phyloP scores from a whole-genome alignment of 2,888 invertebrate species.

The Malacosoma neustria region DNA sequence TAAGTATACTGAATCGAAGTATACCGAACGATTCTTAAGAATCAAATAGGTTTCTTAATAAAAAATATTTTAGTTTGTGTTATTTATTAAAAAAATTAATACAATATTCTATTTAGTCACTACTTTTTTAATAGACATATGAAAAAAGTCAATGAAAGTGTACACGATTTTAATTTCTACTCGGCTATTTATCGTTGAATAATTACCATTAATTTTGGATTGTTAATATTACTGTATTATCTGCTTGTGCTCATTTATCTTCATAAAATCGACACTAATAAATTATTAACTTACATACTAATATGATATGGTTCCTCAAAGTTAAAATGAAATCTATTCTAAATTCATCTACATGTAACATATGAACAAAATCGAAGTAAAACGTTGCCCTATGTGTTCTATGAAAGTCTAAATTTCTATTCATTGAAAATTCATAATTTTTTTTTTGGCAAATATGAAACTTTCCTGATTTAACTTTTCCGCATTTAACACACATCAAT shows the following conservation, averaged over 20 bases:
- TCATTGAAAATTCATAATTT: not conserved
- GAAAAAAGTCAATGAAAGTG: not conserved
- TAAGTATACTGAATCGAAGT: no score
- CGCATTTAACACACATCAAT: not conserved
- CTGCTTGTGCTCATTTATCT: not conserved
- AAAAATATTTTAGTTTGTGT: conserved; percentile 10
- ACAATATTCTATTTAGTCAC: conserved; percentile 5
- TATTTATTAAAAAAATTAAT: conserved; percentile 9
- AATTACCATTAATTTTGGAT: not conserved
- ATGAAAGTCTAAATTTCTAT: not conserved
- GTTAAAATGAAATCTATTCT: no score
- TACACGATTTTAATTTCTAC: not conserved
- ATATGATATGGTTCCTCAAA: conserved; percentile 5
- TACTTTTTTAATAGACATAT: not conserved
- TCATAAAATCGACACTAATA: not conserved
- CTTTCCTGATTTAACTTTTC: not conserved
- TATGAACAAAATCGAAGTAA: no score
- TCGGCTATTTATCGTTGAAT: no score
- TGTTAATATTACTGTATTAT: not conserved
- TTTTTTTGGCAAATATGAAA: conserved; percentile 1
- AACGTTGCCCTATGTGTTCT: conserved; percentile 3
- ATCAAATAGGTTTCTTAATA: conserved; percentile 14
- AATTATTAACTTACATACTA: conserved; percentile 5
- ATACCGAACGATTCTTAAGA: no score
- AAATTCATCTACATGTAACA: no score